Evolutionary conservation across 2,113 vertebrate species (phyloP).

Genomic region (western clawed frog (Xenopus tropicalis)): DNA sequence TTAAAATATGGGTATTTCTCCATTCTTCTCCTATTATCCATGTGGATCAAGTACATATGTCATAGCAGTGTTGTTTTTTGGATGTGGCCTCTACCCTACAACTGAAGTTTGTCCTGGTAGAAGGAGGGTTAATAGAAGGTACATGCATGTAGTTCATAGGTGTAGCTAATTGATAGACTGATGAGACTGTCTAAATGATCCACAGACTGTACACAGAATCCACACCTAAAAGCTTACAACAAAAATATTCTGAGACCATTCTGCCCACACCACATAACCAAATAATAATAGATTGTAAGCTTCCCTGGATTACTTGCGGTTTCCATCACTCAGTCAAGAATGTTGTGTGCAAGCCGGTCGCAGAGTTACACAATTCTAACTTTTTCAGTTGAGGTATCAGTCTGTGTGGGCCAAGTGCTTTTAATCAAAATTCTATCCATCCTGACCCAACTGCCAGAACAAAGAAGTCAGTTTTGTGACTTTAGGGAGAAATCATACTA

Average conservation of each 20-base stretch:
- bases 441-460: neutral
- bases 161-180: too few species aligned
- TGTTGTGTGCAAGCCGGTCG: neutral
- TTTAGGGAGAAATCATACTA: neutral
- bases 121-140: too few species aligned
- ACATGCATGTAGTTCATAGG: too few species aligned
- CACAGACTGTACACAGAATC: too few species aligned
- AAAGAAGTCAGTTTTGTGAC: neutral
- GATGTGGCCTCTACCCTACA: too few species aligned
- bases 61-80: too few species aligned
- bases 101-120: too few species aligned
- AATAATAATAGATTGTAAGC: neutral
- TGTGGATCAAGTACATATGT: too few species aligned
- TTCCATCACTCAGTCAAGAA: neutral
- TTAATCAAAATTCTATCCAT: conserved; percentile 8
- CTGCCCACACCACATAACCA: neutral
- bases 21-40: too few species aligned
- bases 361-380: neutral
- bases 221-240: too few species aligned
- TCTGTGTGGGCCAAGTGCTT: conserved; percentile 23
- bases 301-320: conserved; percentile 8
- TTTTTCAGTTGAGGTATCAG: neutral
- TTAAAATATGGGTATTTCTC: too few species aligned
- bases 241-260: neutral
- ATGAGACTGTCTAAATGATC: too few species aligned